Conservation (phyloP, 2,113 vertebrate genomes). For the Ochotona princeps region DNA sequence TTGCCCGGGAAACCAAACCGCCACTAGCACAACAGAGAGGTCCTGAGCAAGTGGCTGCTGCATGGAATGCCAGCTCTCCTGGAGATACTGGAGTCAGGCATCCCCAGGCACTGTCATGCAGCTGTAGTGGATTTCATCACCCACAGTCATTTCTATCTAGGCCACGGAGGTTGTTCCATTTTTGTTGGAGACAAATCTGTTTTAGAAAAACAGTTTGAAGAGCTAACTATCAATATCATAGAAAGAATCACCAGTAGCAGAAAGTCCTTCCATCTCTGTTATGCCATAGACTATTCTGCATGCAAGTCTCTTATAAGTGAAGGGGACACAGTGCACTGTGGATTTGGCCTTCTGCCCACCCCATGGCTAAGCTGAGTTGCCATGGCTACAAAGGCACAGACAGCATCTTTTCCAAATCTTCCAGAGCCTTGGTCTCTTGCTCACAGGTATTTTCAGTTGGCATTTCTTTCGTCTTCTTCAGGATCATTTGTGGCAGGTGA, state of each 20-base stretch:
- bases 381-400: background rate
- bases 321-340: background rate
- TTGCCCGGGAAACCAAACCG: background rate
- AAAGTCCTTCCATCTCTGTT: background rate
- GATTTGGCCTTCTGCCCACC: background rate
- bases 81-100: background rate
- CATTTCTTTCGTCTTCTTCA: background rate
- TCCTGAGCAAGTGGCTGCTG: background rate
- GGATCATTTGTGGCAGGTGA: background rate
- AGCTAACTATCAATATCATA: background rate
- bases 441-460: background rate
- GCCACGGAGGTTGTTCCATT: background rate
- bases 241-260: background rate
- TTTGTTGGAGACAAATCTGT: background rate
- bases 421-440: background rate
- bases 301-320: background rate
- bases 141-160: background rate
- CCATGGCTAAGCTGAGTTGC: background rate
- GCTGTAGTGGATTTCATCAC: background rate
- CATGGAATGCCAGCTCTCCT: background rate
- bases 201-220: slow-evolving; percentile 8
- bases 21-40: background rate
- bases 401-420: background rate
- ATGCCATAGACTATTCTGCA: background rate
- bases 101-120: background rate